A percentile compares a stretch with the other conserved stretches of the same genome.
Conservation (phyloP, 2,888 invertebrate genomes). For the Margaritifera margaritifera region DNA sequence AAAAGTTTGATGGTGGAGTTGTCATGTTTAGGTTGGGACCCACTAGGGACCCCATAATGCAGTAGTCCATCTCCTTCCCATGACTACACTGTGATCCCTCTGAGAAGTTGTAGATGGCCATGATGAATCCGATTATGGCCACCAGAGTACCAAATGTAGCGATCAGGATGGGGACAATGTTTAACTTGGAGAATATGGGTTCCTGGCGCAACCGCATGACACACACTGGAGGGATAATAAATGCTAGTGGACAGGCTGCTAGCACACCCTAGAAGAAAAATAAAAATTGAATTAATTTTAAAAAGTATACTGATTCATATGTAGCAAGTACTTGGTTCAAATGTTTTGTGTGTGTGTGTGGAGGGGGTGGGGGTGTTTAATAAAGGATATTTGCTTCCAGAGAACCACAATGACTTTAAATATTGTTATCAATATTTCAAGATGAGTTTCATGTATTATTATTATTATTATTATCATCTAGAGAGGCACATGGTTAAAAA, state of each 20-base stretch:
- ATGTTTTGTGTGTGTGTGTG: conserved; percentile 56
- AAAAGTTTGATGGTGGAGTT: not conserved
- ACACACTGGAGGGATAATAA: conserved; percentile 85
- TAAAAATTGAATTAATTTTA: not conserved
- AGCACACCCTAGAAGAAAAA: conserved; percentile 80
- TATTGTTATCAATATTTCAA: too few relatives aligned
- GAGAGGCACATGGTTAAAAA: too few relatives aligned
- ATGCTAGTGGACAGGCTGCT: conserved; percentile 87
- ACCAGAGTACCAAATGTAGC: conserved; percentile 81
- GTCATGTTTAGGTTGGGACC: conserved; percentile 9
- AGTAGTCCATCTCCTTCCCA: conserved; percentile 79
- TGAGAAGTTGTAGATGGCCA: conserved; percentile 76
- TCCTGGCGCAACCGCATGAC: conserved; percentile 83
- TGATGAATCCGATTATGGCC: conserved; percentile 78
- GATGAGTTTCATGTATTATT: too few relatives aligned
- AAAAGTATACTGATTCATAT: not conserved
- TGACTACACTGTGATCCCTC: conserved; percentile 79
- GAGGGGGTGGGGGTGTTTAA: not conserved
- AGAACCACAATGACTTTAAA: not conserved
- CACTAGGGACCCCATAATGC: conserved; percentile 56
- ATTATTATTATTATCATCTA: too few relatives aligned
- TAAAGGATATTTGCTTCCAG: not conserved
- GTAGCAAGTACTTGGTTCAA: not conserved
- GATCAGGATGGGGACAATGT: conserved; percentile 82
- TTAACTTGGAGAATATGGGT: conserved; percentile 79